Percentiles rank a stretch among this genome's conserved stretches.
These are phyloP conservation scores for Zalophus californianus DNA, from an alignment of 2,797 vertebrate genomes.

Conservation along the genomic window DNA sequence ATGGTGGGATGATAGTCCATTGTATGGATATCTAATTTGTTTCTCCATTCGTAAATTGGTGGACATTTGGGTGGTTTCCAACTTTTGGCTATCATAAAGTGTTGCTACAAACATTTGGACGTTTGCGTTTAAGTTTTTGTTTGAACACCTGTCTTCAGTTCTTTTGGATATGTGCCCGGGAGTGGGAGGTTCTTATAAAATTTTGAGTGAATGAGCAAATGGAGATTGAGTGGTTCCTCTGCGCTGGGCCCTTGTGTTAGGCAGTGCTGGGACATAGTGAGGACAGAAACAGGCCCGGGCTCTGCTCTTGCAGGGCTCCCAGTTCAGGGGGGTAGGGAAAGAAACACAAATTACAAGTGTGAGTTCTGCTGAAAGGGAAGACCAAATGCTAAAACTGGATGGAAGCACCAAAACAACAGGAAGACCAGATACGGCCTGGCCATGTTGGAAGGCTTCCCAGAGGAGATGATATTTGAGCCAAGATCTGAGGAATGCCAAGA, in stretches of 20 bases:
- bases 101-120: accelerated
- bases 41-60: not conserved
- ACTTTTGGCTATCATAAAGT: not conserved
- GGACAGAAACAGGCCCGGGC: not conserved
- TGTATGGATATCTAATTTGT: not conserved
- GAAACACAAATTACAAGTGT: not conserved
- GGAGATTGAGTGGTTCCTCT: not conserved
- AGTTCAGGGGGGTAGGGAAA: not conserved
- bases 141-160: not conserved
- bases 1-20: no score
- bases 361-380: not conserved
- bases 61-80: not conserved
- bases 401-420: not conserved
- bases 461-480: not conserved
- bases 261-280: not conserved
- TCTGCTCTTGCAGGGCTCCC: not conserved
- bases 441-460: not conserved
- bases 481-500: not conserved
- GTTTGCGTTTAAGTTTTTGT: not conserved
- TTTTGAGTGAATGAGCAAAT: not conserved
- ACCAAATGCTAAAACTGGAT: not conserved
- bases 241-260: not conserved
- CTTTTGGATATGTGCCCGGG: not conserved
- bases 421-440: not conserved
- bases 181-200: not conserved